Evolutionary conservation across 2,113 vertebrate species (phyloP).

Genomic region (Lagopus muta): DNA sequence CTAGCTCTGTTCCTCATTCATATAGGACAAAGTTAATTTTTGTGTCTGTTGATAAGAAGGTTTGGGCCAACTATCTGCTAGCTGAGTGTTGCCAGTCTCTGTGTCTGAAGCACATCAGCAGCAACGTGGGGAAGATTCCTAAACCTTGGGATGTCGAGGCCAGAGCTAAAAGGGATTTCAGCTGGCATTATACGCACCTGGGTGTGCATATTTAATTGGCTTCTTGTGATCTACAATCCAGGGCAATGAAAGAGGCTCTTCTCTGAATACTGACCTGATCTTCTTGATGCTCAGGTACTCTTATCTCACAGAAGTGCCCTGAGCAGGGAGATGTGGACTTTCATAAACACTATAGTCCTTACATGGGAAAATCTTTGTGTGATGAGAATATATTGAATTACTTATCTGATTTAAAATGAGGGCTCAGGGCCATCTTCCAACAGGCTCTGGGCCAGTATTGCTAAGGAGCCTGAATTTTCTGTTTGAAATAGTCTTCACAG

Average conservation of each 20-base stretch:
- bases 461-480: not conserved
- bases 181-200: not conserved
- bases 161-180: not conserved
- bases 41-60: not conserved
- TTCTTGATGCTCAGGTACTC: not conserved
- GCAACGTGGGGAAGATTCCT: not conserved
- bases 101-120: not conserved
- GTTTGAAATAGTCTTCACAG: not conserved
- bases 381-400: not conserved
- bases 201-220: not conserved
- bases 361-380: not conserved
- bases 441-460: not conserved
- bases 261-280: not conserved
- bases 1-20: not conserved
- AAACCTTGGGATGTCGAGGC: not conserved
- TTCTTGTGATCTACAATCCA: not conserved
- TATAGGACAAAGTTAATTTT: not conserved
- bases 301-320: not conserved
- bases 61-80: not conserved
- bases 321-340: not conserved
- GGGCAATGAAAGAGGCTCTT: not conserved
- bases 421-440: not conserved
- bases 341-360: not conserved
- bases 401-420: not conserved
- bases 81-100: not conserved